Evolutionary conservation across 2,113 vertebrate species (phyloP).

Genomic region (Panthera uncia): DNA sequence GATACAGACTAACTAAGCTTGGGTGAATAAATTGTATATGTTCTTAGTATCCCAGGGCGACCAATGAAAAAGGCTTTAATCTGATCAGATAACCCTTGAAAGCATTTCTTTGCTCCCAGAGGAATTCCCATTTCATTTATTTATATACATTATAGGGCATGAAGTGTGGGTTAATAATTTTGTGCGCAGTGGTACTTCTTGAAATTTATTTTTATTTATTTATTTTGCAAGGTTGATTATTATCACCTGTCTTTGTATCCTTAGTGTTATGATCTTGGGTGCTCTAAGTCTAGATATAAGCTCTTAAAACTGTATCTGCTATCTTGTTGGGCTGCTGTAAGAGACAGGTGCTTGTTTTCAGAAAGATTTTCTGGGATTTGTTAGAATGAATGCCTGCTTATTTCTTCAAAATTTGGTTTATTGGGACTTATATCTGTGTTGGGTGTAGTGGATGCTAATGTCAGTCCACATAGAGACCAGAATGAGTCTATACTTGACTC

Average conservation of each 20-base stretch:
- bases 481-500: background rate
- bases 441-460: background rate
- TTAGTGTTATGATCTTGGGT: background rate
- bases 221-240: background rate
- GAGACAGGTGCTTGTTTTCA: background rate
- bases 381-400: background rate
- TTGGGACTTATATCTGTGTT: background rate
- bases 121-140: background rate
- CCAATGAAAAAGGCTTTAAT: background rate
- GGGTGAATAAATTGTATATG: background rate
- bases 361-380: background rate
- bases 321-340: background rate
- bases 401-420: background rate
- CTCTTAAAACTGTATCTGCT: background rate
- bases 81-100: background rate
- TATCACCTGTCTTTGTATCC: background rate
- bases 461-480: background rate
- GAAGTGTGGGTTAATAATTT: background rate
- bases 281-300: background rate
- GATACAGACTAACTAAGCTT: background rate
- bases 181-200: background rate
- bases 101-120: background rate
- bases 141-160: background rate
- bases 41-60: background rate
- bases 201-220: background rate